phyloP scores from a whole-genome alignment of 2,888 invertebrate species.

The Drosophila histrio region DNA sequence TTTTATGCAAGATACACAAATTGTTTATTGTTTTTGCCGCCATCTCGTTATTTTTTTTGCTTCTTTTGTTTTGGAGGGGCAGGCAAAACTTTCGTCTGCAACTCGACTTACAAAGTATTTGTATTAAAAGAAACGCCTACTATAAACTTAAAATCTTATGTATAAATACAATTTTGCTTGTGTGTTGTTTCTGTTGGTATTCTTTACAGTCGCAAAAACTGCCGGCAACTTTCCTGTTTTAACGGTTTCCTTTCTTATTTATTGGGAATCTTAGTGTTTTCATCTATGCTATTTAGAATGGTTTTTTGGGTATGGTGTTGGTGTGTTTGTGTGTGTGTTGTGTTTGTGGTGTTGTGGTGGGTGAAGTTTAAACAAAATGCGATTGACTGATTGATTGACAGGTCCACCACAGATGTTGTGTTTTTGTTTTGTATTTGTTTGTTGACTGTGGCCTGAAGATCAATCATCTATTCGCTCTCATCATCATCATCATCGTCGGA shows the following conservation, averaged over 20 bases:
- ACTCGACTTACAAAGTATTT: conserved; percentile 32
- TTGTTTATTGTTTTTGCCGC: conserved; percentile 14
- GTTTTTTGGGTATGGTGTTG: conserved; percentile 12
- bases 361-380: conserved; percentile 38
- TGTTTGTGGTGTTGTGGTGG: conserved; percentile 3
- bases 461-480: conserved; percentile 86
- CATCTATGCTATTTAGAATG: conserved; percentile 27
- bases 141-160: conserved; percentile 75
- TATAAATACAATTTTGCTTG: conserved; percentile 67
- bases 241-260: conserved; percentile 12
- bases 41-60: conserved; percentile 1
- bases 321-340: conserved; percentile 2
- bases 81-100: background rate
- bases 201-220: conserved; percentile 8
- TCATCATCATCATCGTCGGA: conserved; percentile 88
- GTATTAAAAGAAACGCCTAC: conserved; percentile 69
- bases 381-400: conserved; percentile 47
- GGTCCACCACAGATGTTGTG: conserved; percentile 35
- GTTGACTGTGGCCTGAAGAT: conserved; percentile 33
- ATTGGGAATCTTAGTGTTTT: conserved; percentile 19
- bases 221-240: conserved; percentile 22
- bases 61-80: conserved; percentile 15
- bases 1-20: conserved; percentile 56
- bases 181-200: conserved; percentile 26
- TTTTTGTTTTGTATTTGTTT: conserved; percentile 18